These are phyloP conservation scores for Chrysina gloriosa DNA, from an alignment of 2,888 invertebrate genomes.

Conservation along the genomic window DNA sequence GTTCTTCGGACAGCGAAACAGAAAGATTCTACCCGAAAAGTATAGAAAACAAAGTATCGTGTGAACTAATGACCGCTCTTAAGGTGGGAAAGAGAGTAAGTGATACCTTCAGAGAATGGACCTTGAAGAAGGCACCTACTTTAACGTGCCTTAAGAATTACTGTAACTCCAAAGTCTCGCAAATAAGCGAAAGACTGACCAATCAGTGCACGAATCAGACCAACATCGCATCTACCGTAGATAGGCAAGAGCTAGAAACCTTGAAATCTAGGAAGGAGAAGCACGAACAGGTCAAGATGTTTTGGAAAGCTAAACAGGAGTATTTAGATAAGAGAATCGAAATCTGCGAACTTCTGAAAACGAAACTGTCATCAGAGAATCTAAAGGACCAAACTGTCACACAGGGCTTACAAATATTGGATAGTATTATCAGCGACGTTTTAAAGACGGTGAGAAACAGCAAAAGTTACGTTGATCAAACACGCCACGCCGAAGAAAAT, in stretches of 20 bases:
- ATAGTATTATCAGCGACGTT: constrained; percentile 40
- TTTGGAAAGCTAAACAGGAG: constrained; percentile 51
- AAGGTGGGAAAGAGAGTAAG: constrained; percentile 43
- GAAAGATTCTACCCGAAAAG: constrained; percentile 7
- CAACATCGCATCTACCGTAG: constrained; percentile 2
- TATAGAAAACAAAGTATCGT: constrained; percentile 34
- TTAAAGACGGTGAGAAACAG: constrained; percentile 34
- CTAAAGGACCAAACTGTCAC: constrained; percentile 23
- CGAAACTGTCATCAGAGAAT: constrained; percentile 33
- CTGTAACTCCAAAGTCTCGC: constrained; percentile 40
- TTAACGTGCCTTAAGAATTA: constrained; percentile 41
- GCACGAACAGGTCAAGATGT: constrained; percentile 49
- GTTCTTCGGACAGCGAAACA: constrained; percentile 40
- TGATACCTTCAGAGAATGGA: constrained; percentile 40
- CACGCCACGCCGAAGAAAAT: background rate
- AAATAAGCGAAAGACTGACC: constrained; percentile 39
- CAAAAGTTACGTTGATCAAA: constrained; percentile 24
- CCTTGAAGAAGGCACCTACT: constrained; percentile 40
- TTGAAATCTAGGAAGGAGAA: constrained; percentile 48
- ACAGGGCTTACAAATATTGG: constrained; percentile 38
- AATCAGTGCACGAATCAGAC: constrained; percentile 24
- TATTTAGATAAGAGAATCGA: constrained; percentile 52
- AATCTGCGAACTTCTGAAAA: constrained; percentile 48
- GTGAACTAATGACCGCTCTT: constrained; percentile 39
- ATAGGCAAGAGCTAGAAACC: constrained; percentile 42